A percentile compares a stretch with the other conserved stretches of the same genome.
phyloP scores from a whole-genome alignment of 2,113 vertebrate species.

The Sinocyclocheilus maitianheensis region DNA sequence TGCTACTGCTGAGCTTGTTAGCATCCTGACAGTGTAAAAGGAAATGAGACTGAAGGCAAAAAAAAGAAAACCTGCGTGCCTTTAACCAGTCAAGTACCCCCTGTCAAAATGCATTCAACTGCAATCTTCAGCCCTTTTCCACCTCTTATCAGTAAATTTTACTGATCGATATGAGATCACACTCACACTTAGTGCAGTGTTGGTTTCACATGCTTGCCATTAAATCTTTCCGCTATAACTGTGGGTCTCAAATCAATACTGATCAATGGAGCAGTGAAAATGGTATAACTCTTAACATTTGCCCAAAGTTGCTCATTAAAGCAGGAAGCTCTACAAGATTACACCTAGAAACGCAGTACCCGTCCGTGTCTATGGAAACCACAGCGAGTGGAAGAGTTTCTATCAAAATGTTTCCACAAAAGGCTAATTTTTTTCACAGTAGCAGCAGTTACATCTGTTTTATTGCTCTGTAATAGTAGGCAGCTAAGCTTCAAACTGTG shows the following conservation, averaged over 20 bases:
- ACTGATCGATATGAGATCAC: constrained; percentile 21
- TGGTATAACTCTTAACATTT: background rate
- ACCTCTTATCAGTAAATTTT: background rate
- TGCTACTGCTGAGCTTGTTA: background rate
- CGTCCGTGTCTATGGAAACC: constrained; percentile 30
- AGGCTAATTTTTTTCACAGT: background rate
- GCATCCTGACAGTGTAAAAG: background rate
- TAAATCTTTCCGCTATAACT: background rate
- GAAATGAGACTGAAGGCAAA: background rate
- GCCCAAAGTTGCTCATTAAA: constrained; percentile 26
- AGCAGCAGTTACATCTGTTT: background rate
- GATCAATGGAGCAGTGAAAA: background rate
- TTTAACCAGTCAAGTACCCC: background rate
- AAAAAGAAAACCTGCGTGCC: background rate
- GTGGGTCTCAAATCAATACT: constrained; percentile 12
- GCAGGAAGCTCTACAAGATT: background rate
- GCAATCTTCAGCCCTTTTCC: background rate
- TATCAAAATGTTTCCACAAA: background rate
- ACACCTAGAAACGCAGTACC: background rate
- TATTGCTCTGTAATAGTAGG: background rate
- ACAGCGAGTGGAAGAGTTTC: background rate
- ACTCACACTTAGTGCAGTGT: background rate
- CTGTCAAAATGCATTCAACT: background rate
- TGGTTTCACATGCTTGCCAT: background rate
- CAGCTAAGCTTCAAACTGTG: constrained; percentile 9